Base-by-base conservation (phyloP, 1,140 invertebrate genomes). In the Zaprionus ornatus region DNA sequence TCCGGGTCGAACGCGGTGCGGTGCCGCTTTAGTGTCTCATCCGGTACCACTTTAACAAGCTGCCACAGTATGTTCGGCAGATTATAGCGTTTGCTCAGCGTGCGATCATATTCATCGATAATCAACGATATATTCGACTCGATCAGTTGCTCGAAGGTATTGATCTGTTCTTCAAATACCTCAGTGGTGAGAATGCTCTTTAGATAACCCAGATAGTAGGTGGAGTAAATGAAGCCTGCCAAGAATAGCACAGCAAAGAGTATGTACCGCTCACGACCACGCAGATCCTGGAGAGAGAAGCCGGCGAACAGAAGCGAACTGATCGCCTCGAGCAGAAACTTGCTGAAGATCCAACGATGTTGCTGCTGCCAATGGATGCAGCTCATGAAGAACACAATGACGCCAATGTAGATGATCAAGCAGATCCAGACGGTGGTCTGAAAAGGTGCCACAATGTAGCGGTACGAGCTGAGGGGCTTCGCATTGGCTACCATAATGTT, bases 131-230 rank as follows among this genome's bases (percentile, higher is more conserved):
- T 75, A 35, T 87, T 87, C 0, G 70, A 56, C 29, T 56, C 55
- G 0, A 83, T 54, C 60, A 87, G n/a, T 1, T 79, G 50, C 61
- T 88, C 73, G 5, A 87, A 78, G n/a, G 17, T 73, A 23, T 83
- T 64, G 32, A 87, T 88, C 35, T 80, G 80, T 32, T 45, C 42
- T 32, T 83, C 84, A 15, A 78, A 87, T 0, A 88, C 74, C 40
- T 87, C 83, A 1, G 83, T 88, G 23, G 87, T 83, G n/a, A 87
- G n/a, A 9, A 87, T 70, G 35, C 84, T 88, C 37, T 87, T 87
- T 0, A 87, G 65, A 6, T 83, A 54, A 0, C 77, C 80, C 70
- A 87, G 7, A 25, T 87, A 87, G 54, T 61, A 71, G 5, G 83
- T 87, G 48, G 83, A 88, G 54, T 74, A 87, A 1, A 87, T 78